A percentile compares a stretch with the other conserved stretches of the same genome.
phyloP scores from a whole-genome alignment of 2,113 vertebrate genomes.

The Callithrix jacchus region DNA sequence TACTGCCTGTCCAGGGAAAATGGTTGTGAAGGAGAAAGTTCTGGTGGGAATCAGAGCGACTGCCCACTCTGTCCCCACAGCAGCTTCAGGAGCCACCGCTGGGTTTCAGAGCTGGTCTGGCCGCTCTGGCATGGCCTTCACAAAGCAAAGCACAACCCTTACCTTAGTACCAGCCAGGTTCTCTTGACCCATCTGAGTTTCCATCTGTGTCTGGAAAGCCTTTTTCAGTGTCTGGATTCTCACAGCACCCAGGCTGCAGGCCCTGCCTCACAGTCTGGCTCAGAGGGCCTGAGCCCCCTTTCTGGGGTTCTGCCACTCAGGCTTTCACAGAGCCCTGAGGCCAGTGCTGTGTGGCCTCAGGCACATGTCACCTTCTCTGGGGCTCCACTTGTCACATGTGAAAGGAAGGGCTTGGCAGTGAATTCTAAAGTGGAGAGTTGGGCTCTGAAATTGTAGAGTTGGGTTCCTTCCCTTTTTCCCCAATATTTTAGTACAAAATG shows the following conservation, averaged over 20 bases:
- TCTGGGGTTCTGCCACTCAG: accelerated
- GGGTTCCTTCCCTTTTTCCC: background rate
- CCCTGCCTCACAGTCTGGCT: accelerated
- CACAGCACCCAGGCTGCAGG: accelerated
- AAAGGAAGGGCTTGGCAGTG: background rate
- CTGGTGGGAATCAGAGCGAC: accelerated
- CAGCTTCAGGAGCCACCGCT: accelerated
- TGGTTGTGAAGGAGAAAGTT: accelerated
- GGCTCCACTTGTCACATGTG: background rate
- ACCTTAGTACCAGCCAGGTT: background rate
- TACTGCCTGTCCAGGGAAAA: accelerated
- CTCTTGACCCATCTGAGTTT: background rate
- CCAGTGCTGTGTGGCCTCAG: background rate
- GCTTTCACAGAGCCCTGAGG: background rate
- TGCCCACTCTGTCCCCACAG: accelerated
- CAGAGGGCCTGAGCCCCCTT: accelerated
- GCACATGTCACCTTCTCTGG: accelerated
- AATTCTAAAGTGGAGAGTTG: background rate
- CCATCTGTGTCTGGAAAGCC: accelerated
- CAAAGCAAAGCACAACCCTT: too few species aligned
- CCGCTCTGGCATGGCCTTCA: background rate
- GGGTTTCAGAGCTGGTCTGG: too few species aligned
- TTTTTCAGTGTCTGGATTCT: accelerated
- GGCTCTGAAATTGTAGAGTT: background rate
- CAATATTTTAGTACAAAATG: accelerated